Base-by-base conservation (phyloP, 2,797 vertebrate species). In the Poecilia velifera region DNA sequence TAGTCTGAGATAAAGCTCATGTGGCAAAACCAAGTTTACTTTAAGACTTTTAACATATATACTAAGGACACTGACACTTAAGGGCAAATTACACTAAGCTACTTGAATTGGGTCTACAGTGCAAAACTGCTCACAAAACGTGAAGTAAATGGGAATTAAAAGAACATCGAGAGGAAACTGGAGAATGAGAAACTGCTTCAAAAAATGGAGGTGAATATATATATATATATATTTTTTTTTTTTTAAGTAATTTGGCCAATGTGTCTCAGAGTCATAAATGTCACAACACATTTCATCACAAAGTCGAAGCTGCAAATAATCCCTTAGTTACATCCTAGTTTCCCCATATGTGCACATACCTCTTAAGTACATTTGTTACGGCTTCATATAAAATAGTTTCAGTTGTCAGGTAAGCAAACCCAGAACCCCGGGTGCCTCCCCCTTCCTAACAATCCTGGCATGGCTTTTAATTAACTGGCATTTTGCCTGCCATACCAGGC, bases 391-490 rank as follows among this genome's bases (percentile, higher is more conserved):
- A 66, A 90, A 66, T 77, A 76, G 82, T 59, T 72, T 47, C 79
- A 80, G 79, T 39, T 1, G 78, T 86, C 68, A 72, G 84, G 81
- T 89, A 79, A 83, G 78, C 76, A 89, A 84, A 93, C 92, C 92
- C 88, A 92, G 87, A 92, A 87, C 73, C 91, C 88, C 75, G 88
- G 92, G 90, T 93, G 90, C 92, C 85, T 81, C 59, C 51, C 76
- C 89, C 46, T 81, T 87, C 90, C 83, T 82, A 91, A 91, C 75
- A 5, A 81, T 79, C 76, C 83, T 92, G 91, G 90, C 92, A 84
- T 70, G 36, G 86, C 83, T 82, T 91, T 92, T 94, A 94, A 94
- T 95, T 80, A 95, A 92, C 87, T 93, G 93, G 92, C 92, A 22
- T 70, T 1, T 71, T 14, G 92, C 93, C 90, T 77, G 55, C 79